Evolutionary conservation across 2,888 invertebrate species (phyloP), one percentile per base, ranked within the genome.

Genomic region (Agrypnus murinus): DNA sequence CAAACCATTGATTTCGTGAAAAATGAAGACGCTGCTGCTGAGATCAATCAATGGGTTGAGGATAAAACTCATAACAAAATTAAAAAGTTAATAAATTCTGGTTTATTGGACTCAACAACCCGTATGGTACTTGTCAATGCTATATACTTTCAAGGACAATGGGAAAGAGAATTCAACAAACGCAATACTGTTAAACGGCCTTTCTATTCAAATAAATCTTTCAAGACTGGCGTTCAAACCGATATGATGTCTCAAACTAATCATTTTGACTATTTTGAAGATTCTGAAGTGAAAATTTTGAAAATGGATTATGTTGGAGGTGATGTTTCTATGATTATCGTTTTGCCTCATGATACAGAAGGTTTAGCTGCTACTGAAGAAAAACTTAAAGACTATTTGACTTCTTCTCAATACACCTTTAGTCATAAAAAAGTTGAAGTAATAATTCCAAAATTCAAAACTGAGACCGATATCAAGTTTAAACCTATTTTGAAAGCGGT

Each of bases 401-500:
- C 14, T 12, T 40, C 55, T 32, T 69, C 67, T 14, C 12, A 34
- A 9, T 45, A 25, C 50, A 59, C 66, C 3, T 73, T 63, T 50
- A 59, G 7, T 6, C 58, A 48, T 15, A 32, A 72, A 31, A 59
- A 62, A 14, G 72, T 77, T 25, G 10, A 63, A n/a, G 69, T 78
- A 3, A 45, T 63, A 15, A 63, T 78, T 32, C 78, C 78, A 0
- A 75, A 69, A 58, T 76, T 77, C 45, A 70, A 74, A 8, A 74
- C 75, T 58, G 75, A 74, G 57, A 69, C 68, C 0, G 43, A 63
- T 8, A 69, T 74, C 9, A 87, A 92, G 72, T 85, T 94, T 19
- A 86, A 86, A 10, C 81, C 85, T 0, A 78, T 89, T n/a, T 82
- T 94, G 55, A 82, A 87, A 12, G 88, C 90, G 86, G 93, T 93